These are phyloP conservation scores for Rattus rattus DNA, from an alignment of 2,113 vertebrate genomes.

Conservation along the genomic window DNA sequence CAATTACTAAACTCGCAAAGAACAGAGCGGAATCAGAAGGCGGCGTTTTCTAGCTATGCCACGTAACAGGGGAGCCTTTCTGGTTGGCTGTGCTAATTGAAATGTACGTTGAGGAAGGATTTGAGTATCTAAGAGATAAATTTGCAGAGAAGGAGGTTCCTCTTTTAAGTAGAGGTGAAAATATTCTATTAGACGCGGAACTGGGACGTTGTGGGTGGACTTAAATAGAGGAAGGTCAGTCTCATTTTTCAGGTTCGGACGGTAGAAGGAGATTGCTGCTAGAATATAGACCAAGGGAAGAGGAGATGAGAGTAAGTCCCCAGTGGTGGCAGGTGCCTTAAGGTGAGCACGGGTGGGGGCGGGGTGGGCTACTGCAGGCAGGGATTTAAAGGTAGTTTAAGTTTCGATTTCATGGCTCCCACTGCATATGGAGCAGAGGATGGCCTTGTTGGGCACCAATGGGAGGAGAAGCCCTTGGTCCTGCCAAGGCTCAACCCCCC, in stretches of 20 bases:
- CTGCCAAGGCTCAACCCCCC: too few relatives aligned
- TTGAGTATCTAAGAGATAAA: not conserved
- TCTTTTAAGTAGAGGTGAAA: not conserved
- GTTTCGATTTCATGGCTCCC: not conserved
- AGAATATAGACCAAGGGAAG: not conserved
- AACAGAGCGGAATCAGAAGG: not conserved
- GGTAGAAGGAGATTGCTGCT: not conserved
- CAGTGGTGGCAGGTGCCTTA: not conserved
- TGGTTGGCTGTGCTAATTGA: not conserved
- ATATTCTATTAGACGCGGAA: not conserved
- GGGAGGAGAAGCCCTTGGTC: too few relatives aligned
- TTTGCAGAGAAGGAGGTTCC: too few relatives aligned
- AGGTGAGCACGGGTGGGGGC: not conserved
- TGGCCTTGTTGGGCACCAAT: too few relatives aligned
- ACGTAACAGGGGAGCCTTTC: not conserved
- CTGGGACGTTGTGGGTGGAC: not conserved
- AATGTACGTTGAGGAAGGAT: not conserved
- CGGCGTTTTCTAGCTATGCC: not conserved
- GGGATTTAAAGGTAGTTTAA: not conserved
- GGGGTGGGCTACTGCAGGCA: not conserved
- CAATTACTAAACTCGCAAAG: not conserved
- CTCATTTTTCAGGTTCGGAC: not conserved
- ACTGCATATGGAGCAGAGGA: too few relatives aligned
- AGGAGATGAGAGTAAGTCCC: not conserved
- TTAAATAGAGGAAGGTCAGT: not conserved